Conservation (phyloP, 2,888 invertebrate species). For the Tachystola acroxantha region DNA sequence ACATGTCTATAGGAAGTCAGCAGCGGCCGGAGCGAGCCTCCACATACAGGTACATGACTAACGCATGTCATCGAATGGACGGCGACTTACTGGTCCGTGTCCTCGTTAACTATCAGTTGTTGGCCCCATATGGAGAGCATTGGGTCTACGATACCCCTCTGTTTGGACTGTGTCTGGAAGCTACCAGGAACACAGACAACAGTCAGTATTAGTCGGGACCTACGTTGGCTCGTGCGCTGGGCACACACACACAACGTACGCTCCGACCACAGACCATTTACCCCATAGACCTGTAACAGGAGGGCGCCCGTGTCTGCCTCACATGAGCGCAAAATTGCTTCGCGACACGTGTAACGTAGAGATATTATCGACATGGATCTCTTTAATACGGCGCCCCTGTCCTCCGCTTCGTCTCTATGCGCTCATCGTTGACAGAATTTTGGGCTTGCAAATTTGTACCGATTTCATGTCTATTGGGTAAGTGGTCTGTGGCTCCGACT, state of each 20-base stretch:
- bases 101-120: conserved; percentile 98
- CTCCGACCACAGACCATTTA: no score
- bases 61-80: conserved; percentile 51
- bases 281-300: no score
- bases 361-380: no score
- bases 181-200: conserved; percentile 77
- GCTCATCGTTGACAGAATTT: not conserved
- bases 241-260: conserved; percentile 7
- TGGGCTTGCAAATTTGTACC: no score
- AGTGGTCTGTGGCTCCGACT: no score
- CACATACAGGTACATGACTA: conserved; percentile 41
- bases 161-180: conserved; percentile 93
- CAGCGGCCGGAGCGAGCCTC: conserved; percentile 57
- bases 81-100: conserved; percentile 95
- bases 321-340: no score
- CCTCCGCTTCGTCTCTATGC: no score
- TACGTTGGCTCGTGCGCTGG: conserved; percentile 3
- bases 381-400: no score
- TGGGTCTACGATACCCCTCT: conserved; percentile 98
- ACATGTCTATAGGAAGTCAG: conserved; percentile 53
- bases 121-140: conserved; percentile 99
- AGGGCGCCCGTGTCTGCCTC: no score
- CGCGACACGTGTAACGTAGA: no score
- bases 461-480: no score
- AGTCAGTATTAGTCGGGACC: conserved; percentile 37